Base-by-base conservation (phyloP, 2,888 invertebrate genomes). In the Kryphioiulus occultus region DNA sequence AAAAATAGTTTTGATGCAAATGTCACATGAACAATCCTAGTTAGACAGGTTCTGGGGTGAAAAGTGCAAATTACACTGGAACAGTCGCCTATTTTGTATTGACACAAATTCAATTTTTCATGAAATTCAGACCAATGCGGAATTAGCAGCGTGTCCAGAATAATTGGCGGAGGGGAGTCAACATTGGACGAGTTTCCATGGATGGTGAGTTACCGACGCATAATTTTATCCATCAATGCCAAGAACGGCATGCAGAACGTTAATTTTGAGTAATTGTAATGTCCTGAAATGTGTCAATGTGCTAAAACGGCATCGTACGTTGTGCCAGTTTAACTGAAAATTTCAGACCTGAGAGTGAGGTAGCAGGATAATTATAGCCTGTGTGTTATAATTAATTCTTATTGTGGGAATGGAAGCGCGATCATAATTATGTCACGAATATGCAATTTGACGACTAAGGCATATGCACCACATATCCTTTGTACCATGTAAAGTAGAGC, bases 101-200 rank as follows among this genome's bases (percentile, higher is more conserved):
- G 30, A 78, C 30, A 78, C 15, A 78, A 78, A 26, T 86, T 22
- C 26, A 86, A 26, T 86, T 85, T 85, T 85, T 15, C 0, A 12
- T 39, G 12, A 2, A 87, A 84, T 35, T 0, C 68, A 87, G 87
- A 87, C 30, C 44, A 47, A 53, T 87, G 88, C 35, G 85, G 87
- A 15, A 87, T 87, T 15, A 85, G 85, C 15, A 39, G 42, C 39
- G 44, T 83, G 39, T 22, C 35, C 26, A 87, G 87, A 87, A 85
- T 88, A 26, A 85, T 88, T 32, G 88, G 88, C 12, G 88, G 88
- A 15, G 30, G 85, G 2, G 87, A 88, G 85, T 47, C 85, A 17
- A 22, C n/a, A 19, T 15, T 32, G 68, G 68, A 85, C 30, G 88
- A 88, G 59, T 88, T 88, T 85, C 88, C 88, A 59, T 88, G 88